These are phyloP conservation scores for Helicoverpa zea DNA, from an alignment of 1,140 invertebrate species.

Conservation along the genomic window DNA sequence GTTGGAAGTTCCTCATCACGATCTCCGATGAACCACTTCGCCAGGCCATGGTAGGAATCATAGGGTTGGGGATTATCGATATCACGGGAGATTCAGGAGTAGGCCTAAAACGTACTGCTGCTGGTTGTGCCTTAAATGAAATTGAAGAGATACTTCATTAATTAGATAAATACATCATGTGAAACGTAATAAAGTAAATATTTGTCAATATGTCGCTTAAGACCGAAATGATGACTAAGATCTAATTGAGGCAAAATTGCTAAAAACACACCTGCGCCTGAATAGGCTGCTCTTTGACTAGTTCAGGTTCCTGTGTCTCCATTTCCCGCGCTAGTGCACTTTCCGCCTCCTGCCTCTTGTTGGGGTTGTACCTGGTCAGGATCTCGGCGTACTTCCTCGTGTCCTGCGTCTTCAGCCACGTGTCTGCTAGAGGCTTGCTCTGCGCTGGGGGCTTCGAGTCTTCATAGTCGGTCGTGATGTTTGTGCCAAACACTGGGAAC, in stretches of 20 bases:
- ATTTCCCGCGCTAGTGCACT: neutral
- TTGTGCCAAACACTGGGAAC: constrained; percentile 48
- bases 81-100: constrained; percentile 46
- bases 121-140: constrained; percentile 3
- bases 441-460: constrained; percentile 42
- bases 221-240: too few relatives aligned
- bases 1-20: constrained; percentile 67
- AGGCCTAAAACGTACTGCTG: neutral
- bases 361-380: constrained; percentile 62
- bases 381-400: constrained; percentile 64
- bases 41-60: constrained; percentile 59
- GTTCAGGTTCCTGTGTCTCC: neutral
- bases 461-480: constrained; percentile 57
- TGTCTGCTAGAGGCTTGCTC: constrained; percentile 55
- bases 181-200: too few relatives aligned
- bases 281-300: neutral
- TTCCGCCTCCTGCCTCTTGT: constrained; percentile 3
- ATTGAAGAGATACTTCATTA: neutral
- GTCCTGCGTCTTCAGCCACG: constrained; percentile 60
- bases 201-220: too few relatives aligned
- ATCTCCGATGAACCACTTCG: constrained; percentile 64
- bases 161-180: neutral
- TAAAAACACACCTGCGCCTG: too few relatives aligned
- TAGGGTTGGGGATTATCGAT: constrained; percentile 55
- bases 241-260: too few relatives aligned